phyloP scores from a whole-genome alignment of 2,113 vertebrate genomes.

The Dicaeum eximium region DNA sequence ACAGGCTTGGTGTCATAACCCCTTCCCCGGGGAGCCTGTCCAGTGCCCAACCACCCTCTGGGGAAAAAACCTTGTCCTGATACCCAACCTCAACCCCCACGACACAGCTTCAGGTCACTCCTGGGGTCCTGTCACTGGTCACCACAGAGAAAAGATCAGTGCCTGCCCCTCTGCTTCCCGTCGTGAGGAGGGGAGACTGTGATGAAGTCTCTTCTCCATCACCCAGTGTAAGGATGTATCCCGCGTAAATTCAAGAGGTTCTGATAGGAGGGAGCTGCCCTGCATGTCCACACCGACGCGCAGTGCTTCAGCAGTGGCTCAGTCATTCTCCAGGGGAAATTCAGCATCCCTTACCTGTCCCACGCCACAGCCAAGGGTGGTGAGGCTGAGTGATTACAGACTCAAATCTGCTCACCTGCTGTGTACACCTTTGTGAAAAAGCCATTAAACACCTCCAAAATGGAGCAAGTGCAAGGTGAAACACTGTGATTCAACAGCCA shows the following conservation, averaged over 20 bases:
- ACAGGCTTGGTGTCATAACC: neutral
- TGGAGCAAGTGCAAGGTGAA: neutral
- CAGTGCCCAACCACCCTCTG: neutral
- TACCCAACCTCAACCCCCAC: too few relatives aligned
- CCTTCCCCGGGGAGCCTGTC: neutral
- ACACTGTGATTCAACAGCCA: neutral
- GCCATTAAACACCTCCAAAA: neutral
- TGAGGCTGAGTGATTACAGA: accelerated
- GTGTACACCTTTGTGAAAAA: neutral
- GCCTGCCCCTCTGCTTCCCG: neutral
- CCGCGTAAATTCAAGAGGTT: accelerated
- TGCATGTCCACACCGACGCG: neutral
- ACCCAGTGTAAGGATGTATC: neutral
- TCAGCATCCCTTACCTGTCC: too few relatives aligned
- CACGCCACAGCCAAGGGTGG: neutral
- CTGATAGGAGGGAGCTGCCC: neutral
- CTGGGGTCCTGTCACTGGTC: neutral
- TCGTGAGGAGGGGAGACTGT: too few relatives aligned
- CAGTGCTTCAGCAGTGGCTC: neutral
- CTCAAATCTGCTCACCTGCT: neutral
- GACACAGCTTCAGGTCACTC: neutral
- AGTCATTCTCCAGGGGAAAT: neutral
- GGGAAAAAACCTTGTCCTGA: neutral
- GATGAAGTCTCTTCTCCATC: neutral
- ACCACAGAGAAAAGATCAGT: neutral